Evolutionary conservation across 2,113 vertebrate genomes (phyloP), one percentile per base, ranked within the genome.

Genomic region (Epinephelus cyanopodus): DNA sequence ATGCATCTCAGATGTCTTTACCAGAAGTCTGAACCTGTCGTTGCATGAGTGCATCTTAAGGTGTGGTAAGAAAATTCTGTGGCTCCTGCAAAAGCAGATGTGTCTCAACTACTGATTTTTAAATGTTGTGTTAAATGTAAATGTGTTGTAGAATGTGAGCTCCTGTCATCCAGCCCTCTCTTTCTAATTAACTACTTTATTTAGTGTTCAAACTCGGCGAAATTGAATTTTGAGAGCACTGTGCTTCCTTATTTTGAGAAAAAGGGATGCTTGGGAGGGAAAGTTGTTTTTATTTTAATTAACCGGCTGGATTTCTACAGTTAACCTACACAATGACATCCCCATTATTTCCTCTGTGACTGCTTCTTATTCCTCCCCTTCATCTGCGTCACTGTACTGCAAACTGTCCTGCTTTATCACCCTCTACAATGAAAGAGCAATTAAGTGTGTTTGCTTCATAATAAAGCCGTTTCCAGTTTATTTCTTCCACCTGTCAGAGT

Each of bases 41-140:
- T 74, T 76, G 52, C 69, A 71, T 47, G 52, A 52, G 57, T 75
- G 33, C 75, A 57, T 56, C 27, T 50, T 37, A 33, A 14, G 10
- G 33, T 66, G 23, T n/a, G 15, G 37, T 33, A 66, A 37, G 75
- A 50, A 70, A 63, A 50, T 23, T 23, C 12, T 56, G 25, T 17
- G 2, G 6, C 65, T 29, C 25, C 6, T 42, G 42, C 18, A 52
- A 39, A n/a, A 50, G 45, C 45, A 67, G n/a, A 60, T 52, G 27
- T 12, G 42, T 11, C 11, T 12, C 11, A 45, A 12, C 9, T 57
- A 23, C 15, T 42, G 4, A 2, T 71, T 39, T 29, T 15, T 4
- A 57, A 45, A 45, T n/a, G 21, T n/a, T n/a, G n/a, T n/a, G n/a
- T n/a, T n/a, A n/a, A n/a, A n/a, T n/a, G n/a, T n/a, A n/a, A n/a